A percentile compares a stretch with the other conserved stretches of the same genome.
Conservation (phyloP, 2,797 vertebrate species). For the Hydrophis major region DNA sequence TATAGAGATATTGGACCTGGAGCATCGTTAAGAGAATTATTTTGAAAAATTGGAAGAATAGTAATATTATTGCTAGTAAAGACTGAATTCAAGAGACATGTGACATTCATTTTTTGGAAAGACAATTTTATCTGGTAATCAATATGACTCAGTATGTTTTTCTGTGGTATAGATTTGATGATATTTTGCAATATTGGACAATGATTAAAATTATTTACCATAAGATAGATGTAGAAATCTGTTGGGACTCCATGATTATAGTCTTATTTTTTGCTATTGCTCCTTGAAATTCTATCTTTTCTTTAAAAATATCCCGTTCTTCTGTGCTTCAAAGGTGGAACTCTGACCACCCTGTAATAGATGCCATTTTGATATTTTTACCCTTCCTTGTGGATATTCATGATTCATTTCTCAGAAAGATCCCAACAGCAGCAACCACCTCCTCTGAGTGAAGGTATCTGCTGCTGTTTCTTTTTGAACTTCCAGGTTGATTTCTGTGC, state of each 20-base stretch:
- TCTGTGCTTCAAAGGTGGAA: background rate
- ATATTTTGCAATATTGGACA: background rate
- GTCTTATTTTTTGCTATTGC: background rate
- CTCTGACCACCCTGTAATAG: background rate
- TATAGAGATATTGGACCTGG: background rate
- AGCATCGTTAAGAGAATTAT: background rate
- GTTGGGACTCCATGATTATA: background rate
- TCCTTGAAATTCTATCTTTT: background rate
- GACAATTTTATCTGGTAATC: background rate
- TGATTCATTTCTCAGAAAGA: background rate
- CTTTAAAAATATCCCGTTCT: background rate
- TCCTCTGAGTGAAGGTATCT: background rate
- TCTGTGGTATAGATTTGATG: background rate
- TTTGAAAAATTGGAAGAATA: background rate
- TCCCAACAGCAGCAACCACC: background rate
- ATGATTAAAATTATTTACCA: background rate
- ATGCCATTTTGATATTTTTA: background rate
- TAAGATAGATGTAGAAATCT: background rate
- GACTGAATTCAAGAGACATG: background rate
- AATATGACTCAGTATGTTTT: background rate
- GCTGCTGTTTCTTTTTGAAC: background rate
- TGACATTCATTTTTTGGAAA: background rate
- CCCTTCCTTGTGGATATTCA: background rate
- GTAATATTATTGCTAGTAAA: background rate
- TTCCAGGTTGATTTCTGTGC: background rate